These are phyloP conservation scores for Anolis carolinensis DNA, from an alignment of 2,113 vertebrate species.

Conservation along the genomic window DNA sequence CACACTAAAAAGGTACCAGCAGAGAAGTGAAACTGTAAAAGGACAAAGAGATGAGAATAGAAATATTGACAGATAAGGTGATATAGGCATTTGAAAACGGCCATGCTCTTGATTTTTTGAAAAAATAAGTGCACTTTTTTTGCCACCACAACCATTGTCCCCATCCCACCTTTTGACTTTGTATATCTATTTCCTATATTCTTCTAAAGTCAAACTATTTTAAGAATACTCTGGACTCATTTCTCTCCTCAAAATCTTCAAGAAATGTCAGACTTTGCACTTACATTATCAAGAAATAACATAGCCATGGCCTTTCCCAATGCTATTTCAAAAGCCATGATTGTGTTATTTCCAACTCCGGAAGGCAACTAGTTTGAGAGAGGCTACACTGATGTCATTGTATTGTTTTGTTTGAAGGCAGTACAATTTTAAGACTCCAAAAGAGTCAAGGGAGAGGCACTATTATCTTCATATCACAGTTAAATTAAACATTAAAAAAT, in stretches of 20 bases:
- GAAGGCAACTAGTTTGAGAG: constrained; percentile 11
- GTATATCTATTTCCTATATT: neutral
- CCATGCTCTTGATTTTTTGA: neutral
- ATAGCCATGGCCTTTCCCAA: constrained; percentile 19
- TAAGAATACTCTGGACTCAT: neutral
- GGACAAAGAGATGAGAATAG: neutral
- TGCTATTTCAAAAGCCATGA: constrained; percentile 11
- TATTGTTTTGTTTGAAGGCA: neutral
- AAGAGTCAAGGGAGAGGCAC: neutral
- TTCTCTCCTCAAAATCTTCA: constrained; percentile 12
- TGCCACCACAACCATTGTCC: neutral
- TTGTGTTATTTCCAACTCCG: constrained; percentile 21
- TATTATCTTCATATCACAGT: neutral
- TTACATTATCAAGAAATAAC: constrained; percentile 28
- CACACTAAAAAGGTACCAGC: neutral
- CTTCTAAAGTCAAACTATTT: neutral
- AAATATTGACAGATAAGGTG: neutral
- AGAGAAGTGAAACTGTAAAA: neutral
- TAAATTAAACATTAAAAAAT: neutral
- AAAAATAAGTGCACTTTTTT: neutral
- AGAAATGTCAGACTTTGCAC: constrained; percentile 27
- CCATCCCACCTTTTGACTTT: neutral
- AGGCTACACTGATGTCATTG: neutral
- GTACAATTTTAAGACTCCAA: neutral
- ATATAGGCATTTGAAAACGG: neutral